phyloP scores from a whole-genome alignment of 1,140 invertebrate species.

The Brachionus manjavacas region DNA sequence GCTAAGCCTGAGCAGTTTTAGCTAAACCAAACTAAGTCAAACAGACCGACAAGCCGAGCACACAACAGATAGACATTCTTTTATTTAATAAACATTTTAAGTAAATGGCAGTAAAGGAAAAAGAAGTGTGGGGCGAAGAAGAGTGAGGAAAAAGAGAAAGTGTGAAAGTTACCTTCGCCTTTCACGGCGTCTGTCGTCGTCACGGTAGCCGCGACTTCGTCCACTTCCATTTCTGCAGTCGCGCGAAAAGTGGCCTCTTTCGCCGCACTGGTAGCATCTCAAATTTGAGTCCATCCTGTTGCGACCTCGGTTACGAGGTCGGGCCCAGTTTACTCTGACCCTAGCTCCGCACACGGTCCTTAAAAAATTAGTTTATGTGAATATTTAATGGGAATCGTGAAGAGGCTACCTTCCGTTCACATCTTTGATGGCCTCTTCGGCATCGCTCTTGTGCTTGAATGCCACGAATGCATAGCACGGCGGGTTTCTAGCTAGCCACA shows the following conservation, averaged over 20 bases:
- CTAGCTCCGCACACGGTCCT: slow-evolving; percentile 40
- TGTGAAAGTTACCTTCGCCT: neutral
- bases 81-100: slow-evolving; percentile 30
- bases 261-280: slow-evolving; percentile 54
- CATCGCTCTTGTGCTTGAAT: slow-evolving; percentile 53
- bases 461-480: slow-evolving; percentile 57
- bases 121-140: neutral
- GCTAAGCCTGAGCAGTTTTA: neutral
- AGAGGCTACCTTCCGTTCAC: slow-evolving; percentile 49
- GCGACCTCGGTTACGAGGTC: slow-evolving; percentile 50
- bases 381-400: neutral
- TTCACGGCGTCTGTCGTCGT: neutral
- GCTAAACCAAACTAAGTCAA: neutral
- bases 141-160: neutral
- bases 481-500: slow-evolving; percentile 55
- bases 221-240: slow-evolving; percentile 4
- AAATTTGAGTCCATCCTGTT: slow-evolving; percentile 48
- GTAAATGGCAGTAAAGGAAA: neutral
- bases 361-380: neutral
- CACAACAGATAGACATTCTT: slow-evolving; percentile 10
- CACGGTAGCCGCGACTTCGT: neutral
- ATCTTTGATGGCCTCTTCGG: slow-evolving; percentile 51
- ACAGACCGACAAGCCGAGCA: slow-evolving; percentile 31
- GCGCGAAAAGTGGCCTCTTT: slow-evolving; percentile 51
- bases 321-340: slow-evolving; percentile 51